Evolutionary conservation across 2,888 invertebrate genomes (phyloP).

Genomic region (Ochropleura plecta): DNA sequence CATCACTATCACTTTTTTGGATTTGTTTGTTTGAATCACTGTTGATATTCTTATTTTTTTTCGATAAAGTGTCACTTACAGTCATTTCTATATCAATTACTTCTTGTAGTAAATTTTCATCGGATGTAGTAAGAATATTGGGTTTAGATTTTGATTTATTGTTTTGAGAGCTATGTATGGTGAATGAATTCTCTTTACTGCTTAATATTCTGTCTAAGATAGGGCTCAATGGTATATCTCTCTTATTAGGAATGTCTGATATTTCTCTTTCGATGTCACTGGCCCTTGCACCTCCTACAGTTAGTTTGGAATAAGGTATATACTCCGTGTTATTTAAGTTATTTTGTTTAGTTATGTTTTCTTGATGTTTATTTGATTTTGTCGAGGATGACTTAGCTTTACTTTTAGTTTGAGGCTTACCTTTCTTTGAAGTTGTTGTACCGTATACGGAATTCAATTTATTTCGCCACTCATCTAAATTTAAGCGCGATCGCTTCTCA

Average conservation of each 20-base stretch:
- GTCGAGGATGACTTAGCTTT: constrained; percentile 62
- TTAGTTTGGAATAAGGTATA: constrained; percentile 87
- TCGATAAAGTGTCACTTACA: constrained; percentile 79
- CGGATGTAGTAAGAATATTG: constrained; percentile 83
- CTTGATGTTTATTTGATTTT: constrained; percentile 52
- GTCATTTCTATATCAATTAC: constrained; percentile 84
- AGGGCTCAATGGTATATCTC: constrained; percentile 80
- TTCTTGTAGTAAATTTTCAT: constrained; percentile 86
- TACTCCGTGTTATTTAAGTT: constrained; percentile 81
- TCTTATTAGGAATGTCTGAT: constrained; percentile 77
- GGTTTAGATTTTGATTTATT: constrained; percentile 65
- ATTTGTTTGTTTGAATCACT: constrained; percentile 61
- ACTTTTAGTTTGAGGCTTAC: constrained; percentile 64
- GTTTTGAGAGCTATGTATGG: constrained; percentile 73
- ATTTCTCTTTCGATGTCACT: constrained; percentile 86
- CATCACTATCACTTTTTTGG: constrained; percentile 64
- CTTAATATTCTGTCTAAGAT: constrained; percentile 84
- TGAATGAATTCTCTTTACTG: constrained; percentile 82
- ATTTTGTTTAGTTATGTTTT: constrained; percentile 37
- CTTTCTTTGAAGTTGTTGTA: constrained; percentile 68
- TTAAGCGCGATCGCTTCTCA: constrained; percentile 67
- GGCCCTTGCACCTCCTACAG: constrained; percentile 84
- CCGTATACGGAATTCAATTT: constrained; percentile 83
- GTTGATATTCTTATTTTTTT: constrained; percentile 66
- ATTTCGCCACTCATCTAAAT: constrained; percentile 83